These are phyloP conservation scores for Sitta carolinensis DNA, from an alignment of 2,797 vertebrate species.

Conservation along the genomic window DNA sequence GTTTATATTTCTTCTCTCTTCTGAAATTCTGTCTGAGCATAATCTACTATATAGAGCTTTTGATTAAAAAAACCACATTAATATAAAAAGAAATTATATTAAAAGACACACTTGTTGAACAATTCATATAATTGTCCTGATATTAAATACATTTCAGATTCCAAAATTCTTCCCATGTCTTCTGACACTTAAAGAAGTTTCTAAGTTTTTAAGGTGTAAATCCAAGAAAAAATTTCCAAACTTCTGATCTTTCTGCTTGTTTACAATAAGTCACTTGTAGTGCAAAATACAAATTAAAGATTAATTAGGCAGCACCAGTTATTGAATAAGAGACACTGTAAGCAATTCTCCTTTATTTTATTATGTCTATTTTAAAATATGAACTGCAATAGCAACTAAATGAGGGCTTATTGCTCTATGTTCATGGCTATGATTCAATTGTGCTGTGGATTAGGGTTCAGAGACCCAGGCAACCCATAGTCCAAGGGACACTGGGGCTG, in stretches of 20 bases:
- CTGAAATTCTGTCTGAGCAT: not conserved
- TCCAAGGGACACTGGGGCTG: not conserved
- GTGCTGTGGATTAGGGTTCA: not conserved
- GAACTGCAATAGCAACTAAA: not conserved
- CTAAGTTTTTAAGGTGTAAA: not conserved
- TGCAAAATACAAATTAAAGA: not conserved
- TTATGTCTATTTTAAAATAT: not conserved
- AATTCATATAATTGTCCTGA: not conserved
- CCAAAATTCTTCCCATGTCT: not conserved
- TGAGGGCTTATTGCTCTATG: not conserved
- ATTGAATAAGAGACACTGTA: not conserved
- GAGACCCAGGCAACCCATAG: not conserved
- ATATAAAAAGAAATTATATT: not conserved
- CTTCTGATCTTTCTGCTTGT: not conserved
- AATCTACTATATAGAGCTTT: rapidly evolving
- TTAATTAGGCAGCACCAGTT: not conserved
- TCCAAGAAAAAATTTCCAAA: not conserved
- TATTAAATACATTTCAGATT: not conserved
- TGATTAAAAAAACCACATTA: not conserved
- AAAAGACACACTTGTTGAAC: not conserved
- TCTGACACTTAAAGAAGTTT: not conserved
- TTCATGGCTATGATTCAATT: not conserved
- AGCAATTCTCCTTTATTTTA: not conserved
- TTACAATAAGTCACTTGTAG: not conserved
- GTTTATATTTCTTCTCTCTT: not conserved